Evolutionary conservation across 2,888 invertebrate genomes (phyloP), one percentile per base, ranked within the genome.

Genomic region (Nemotelus nigrinus): DNA sequence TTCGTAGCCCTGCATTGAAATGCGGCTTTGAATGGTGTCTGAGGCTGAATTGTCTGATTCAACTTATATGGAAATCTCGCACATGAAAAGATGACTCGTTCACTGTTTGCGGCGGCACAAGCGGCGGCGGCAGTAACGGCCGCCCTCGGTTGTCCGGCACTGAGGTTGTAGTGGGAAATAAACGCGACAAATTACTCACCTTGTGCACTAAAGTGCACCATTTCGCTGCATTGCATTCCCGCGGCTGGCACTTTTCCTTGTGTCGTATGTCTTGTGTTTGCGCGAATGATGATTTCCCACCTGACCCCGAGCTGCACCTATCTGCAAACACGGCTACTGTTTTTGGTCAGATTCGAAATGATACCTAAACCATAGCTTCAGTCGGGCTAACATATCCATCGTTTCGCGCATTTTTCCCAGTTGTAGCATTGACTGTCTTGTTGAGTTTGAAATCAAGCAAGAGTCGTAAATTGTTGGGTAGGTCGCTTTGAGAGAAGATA

Each of bases 171-270:
- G 57, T 25, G 47, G 72, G 45, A 58, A 53, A 58, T 60, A 45
- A 60, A 48, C 74, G 60, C 74, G 74, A 74, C 74, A 74, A 70
- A 74, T 74, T 74, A 74, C 74, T 63, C 74, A 74, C 74, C 60
- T 72, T 72, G 63, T 60, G 63, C 74, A 70, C 55, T 70, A 55
- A 70, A 41, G 55, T 70, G 70, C 55, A 53, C 5, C 53, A 67
- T n/a, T 53, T 53, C 39, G n/a, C 63, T 7, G 63, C 68, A 68
- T 25, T 25, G 25, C 70, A 70, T 55, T 70, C 55, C 70, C 55
- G 53, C 55, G 68, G 53, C 53, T 50, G 70, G 55, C 8, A 70
- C 43, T 43, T 43, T 43, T 53, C 55, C 55, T 70, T 41, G 50
- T 68, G 5, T n/a, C 70, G 43, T 55, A 43, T 45, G 70, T 43